phyloP scores from a whole-genome alignment of 2,113 vertebrate species.

The Anthoscopus minutus region DNA sequence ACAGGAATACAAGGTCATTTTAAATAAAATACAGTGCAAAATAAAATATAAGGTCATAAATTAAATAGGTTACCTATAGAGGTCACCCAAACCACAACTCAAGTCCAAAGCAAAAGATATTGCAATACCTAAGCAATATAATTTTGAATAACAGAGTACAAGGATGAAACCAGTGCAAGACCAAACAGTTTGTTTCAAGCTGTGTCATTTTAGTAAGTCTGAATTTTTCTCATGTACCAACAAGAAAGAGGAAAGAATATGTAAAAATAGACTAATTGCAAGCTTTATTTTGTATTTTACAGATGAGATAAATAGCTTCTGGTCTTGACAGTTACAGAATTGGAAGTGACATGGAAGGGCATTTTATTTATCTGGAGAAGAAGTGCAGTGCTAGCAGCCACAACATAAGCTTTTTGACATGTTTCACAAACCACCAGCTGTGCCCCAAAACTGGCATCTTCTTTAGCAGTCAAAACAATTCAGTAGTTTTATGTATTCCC shows the following conservation, averaged over 20 bases:
- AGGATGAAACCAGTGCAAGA: background rate
- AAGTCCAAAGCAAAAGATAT: background rate
- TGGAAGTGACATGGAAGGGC: conserved; percentile 35
- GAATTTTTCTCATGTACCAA: background rate
- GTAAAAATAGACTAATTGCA: background rate
- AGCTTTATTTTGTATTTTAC: background rate
- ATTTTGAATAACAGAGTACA: background rate
- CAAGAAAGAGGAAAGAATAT: background rate
- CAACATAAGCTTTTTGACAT: conserved; percentile 45
- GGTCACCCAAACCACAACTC: background rate
- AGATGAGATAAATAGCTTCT: background rate
- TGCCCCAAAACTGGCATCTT: background rate
- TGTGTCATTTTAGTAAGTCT: background rate
- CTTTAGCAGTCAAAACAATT: background rate
- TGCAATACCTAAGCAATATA: background rate
- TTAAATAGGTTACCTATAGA: background rate
- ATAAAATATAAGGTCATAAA: too few species aligned
- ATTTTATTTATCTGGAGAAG: conserved; percentile 5
- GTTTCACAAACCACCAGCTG: conserved; percentile 42
- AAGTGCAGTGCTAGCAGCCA: conserved; percentile 16
- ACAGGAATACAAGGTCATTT: background rate
- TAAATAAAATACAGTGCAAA: too few species aligned
- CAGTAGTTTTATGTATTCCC: background rate
- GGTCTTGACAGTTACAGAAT: conserved; percentile 13
- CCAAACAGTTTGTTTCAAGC: background rate